These are phyloP conservation scores for Drosophila subpulchrella DNA, from an alignment of 1,140 invertebrate genomes.

Conservation along the genomic window DNA sequence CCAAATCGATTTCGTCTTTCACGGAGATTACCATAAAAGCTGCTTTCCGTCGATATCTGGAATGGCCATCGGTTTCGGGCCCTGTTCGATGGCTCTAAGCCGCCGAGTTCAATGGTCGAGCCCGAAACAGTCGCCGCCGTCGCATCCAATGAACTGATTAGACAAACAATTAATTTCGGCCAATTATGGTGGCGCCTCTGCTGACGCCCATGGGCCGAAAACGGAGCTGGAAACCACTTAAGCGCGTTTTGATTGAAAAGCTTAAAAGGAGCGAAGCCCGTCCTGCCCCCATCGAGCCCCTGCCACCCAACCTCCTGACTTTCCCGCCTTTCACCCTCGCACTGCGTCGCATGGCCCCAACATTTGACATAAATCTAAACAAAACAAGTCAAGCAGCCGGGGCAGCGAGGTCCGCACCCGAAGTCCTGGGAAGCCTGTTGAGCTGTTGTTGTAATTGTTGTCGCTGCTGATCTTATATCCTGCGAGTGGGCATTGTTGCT, in stretches of 20 bases:
- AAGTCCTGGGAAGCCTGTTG: constrained; percentile 45
- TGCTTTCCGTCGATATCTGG: constrained; percentile 27
- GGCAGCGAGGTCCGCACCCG: constrained; percentile 13
- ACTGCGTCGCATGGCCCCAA: constrained; percentile 32
- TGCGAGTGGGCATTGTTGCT: background rate
- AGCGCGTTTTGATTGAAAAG: constrained; percentile 79
- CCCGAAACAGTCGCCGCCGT: constrained; percentile 33
- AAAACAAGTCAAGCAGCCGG: constrained; percentile 63
- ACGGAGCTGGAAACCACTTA: constrained; percentile 68
- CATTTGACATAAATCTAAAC: constrained; percentile 82
- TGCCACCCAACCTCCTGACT: background rate
- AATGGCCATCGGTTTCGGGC: constrained; percentile 13
- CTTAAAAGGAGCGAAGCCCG: constrained; percentile 53
- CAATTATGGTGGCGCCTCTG: constrained; percentile 56
- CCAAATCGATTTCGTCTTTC: constrained; percentile 35
- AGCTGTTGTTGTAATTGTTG: constrained; percentile 44
- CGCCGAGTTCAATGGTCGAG: constrained; percentile 39
- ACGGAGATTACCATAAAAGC: constrained; percentile 36
- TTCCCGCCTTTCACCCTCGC: too few relatives aligned
- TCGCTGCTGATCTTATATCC: constrained; percentile 20
- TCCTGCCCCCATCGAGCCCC: background rate
- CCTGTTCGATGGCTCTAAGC: constrained; percentile 18
- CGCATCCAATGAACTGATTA: constrained; percentile 76
- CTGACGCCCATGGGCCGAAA: constrained; percentile 26
- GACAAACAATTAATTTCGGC: constrained; percentile 77